Conservation (phyloP, 1,140 invertebrate genomes). For the Agraylea sexmaculata region DNA sequence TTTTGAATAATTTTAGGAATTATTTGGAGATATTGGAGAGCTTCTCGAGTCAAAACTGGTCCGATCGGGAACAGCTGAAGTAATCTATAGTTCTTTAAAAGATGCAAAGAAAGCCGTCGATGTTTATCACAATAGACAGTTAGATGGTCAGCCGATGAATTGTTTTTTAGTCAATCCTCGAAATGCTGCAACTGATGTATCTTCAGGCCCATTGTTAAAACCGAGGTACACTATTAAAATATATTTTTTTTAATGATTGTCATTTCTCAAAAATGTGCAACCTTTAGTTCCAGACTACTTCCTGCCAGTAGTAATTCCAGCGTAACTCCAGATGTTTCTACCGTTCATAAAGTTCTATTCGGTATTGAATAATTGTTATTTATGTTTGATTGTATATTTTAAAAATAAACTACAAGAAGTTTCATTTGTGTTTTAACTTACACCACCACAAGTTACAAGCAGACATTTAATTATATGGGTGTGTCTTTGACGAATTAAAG, state of each 20-base stretch:
- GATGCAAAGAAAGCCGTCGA: slow-evolving; percentile 82
- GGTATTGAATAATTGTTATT: slow-evolving; percentile 24
- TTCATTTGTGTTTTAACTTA: too few species aligned
- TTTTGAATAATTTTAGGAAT: slow-evolving; percentile 47
- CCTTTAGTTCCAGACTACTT: slow-evolving; percentile 26
- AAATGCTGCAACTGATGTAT: slow-evolving; percentile 29
- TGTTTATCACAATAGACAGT: slow-evolving; percentile 81
- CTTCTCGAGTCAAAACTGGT: slow-evolving; percentile 71
- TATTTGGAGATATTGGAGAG: slow-evolving; percentile 85
- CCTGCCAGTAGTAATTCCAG: slow-evolving; percentile 36
- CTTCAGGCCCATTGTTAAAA: slow-evolving; percentile 11
- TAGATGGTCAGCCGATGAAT: slow-evolving; percentile 77
- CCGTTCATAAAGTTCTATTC: slow-evolving; percentile 39
- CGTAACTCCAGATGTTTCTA: slow-evolving; percentile 37
- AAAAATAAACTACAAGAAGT: not conserved
- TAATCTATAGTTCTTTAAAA: slow-evolving; percentile 72
- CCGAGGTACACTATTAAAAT: slow-evolving; percentile 9
- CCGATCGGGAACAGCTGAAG: slow-evolving; percentile 78
- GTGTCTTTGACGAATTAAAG: not conserved
- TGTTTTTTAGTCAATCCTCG: slow-evolving; percentile 62
- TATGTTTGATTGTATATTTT: too few species aligned
- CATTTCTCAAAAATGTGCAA: not conserved
- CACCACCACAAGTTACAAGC: not conserved
- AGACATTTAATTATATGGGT: not conserved
- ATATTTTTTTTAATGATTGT: not conserved